Conservation (phyloP, 2,113 vertebrate species). For the Takifugu bimaculatus region DNA sequence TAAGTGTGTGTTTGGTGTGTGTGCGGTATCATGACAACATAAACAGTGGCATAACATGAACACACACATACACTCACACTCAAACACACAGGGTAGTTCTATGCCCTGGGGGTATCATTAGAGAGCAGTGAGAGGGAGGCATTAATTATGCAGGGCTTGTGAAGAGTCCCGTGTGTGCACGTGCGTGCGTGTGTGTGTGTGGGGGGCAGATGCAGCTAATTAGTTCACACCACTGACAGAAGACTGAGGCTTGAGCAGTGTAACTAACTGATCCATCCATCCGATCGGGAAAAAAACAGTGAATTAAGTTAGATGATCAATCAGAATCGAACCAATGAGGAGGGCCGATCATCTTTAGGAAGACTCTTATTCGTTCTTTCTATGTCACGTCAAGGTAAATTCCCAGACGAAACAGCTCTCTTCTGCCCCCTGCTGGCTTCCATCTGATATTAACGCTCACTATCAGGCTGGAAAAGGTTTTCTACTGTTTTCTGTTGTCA, state of each 20-base stretch:
- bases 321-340: background rate
- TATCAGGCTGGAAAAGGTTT: too few species aligned
- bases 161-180: conserved; percentile 2
- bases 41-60: background rate
- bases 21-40: background rate
- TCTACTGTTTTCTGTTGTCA: background rate
- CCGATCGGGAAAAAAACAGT: too few species aligned
- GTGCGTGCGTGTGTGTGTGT: background rate
- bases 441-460: background rate
- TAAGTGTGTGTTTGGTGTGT: background rate
- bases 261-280: too few species aligned
- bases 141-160: conserved; percentile 34
- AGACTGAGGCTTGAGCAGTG: background rate
- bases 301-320: background rate
- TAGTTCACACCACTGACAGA: conserved; percentile 6
- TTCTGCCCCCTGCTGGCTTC: conserved; percentile 24
- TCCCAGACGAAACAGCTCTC: conserved; percentile 23
- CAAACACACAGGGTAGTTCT: background rate
- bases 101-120: conserved; percentile 26
- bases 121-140: conserved; percentile 12
- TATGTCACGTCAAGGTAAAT: background rate
- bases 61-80: background rate
- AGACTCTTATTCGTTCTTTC: too few species aligned
- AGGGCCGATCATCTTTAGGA: background rate
- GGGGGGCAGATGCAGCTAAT: conserved; percentile 8